phyloP scores from a whole-genome alignment of 1,140 invertebrate species.

The Dendrolimus punctatus region DNA sequence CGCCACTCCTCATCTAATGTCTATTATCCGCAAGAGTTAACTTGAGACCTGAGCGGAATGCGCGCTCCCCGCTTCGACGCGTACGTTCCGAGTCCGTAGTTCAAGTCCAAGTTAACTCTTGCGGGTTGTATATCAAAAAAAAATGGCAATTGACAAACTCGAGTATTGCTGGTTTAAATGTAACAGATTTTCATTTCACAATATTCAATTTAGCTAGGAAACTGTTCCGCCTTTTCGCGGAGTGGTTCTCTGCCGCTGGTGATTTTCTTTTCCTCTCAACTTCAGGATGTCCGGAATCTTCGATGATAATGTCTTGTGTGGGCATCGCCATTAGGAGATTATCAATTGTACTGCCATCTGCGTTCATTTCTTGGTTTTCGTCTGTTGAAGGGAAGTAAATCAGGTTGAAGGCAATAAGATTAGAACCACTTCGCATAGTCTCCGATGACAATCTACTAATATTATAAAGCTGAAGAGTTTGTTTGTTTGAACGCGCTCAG shows the following conservation, averaged over 20 bases:
- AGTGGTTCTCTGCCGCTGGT: constrained; percentile 17
- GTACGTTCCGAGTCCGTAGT: no score
- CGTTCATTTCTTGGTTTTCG: constrained; percentile 27
- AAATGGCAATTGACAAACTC: no score
- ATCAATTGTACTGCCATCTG: constrained; percentile 34
- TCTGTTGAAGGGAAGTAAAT: constrained; percentile 24
- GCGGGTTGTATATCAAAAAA: no score
- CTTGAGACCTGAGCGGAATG: no score
- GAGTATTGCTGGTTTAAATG: neutral
- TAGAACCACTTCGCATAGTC: neutral
- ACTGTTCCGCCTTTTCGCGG: constrained; percentile 23
- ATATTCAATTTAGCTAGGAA: constrained; percentile 4
- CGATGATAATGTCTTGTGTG: constrained; percentile 36
- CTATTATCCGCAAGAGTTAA: no score
- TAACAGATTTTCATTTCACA: neutral
- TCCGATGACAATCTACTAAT: no score
- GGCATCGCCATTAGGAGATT: constrained; percentile 42
- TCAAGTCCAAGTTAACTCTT: no score
- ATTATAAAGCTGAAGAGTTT: no score
- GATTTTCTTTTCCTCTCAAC: constrained; percentile 36
- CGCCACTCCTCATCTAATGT: no score
- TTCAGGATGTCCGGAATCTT: constrained; percentile 17
- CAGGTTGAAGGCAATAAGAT: neutral
- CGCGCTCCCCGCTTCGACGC: no score
- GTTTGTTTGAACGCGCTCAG: no score